These are phyloP conservation scores for Apotomis turbidana DNA, from an alignment of 2,888 invertebrate species.

Conservation along the genomic window DNA sequence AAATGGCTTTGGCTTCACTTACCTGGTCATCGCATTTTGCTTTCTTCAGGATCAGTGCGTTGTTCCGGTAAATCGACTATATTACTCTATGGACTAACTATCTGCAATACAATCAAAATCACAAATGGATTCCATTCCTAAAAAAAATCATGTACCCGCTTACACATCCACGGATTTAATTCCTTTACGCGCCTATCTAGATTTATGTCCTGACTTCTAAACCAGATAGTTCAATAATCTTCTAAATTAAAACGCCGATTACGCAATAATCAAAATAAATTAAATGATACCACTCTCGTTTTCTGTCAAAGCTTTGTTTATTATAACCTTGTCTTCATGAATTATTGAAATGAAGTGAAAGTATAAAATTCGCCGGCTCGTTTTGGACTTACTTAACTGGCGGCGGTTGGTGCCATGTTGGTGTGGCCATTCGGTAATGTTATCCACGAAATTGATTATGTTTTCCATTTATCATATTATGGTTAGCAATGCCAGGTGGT, in stretches of 20 bases:
- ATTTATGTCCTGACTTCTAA: not conserved
- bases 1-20: too few relatives aligned
- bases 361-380: constrained; percentile 27
- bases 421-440: constrained; percentile 13
- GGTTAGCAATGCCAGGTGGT: not conserved
- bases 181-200: too few relatives aligned
- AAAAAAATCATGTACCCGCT: too few relatives aligned
- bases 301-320: constrained; percentile 40
- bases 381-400: constrained; percentile 22
- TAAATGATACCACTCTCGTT: constrained; percentile 38
- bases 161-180: too few relatives aligned
- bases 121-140: too few relatives aligned
- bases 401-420: constrained; percentile 5
- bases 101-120: too few relatives aligned
- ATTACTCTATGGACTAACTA: too few relatives aligned
- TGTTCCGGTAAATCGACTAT: too few relatives aligned
- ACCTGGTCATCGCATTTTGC: too few relatives aligned
- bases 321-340: constrained; percentile 43
- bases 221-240: not conserved
- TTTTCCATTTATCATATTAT: constrained; percentile 22
- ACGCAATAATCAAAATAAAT: constrained; percentile 27
- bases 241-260: constrained; percentile 6
- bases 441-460: constrained; percentile 27
- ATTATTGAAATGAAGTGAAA: constrained; percentile 44
- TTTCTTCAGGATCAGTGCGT: too few relatives aligned